Conservation (phyloP, 2,113 vertebrate species). For the Ondatra zibethicus region DNA sequence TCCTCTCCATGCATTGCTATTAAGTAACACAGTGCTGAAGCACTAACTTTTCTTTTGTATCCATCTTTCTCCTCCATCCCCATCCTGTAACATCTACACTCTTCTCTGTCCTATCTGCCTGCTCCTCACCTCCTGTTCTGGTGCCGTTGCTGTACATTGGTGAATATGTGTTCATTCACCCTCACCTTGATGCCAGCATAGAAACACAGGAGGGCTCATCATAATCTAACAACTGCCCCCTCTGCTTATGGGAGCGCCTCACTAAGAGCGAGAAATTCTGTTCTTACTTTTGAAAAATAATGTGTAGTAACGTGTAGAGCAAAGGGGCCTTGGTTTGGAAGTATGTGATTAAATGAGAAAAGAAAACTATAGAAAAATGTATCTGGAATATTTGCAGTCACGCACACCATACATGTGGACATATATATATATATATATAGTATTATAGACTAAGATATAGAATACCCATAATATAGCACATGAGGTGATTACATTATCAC, state of each 20-base stretch:
- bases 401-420: background rate
- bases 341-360: background rate
- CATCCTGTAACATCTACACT: background rate
- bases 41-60: background rate
- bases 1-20: background rate
- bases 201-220: too few relatives aligned
- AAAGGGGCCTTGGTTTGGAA: background rate
- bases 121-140: rapidly evolving
- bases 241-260: background rate
- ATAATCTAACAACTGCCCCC: background rate
- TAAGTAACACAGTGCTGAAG: background rate
- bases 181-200: background rate
- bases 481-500: background rate
- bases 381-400: background rate
- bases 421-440: too few relatives aligned
- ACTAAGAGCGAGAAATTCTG: background rate
- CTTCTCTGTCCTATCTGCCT: background rate
- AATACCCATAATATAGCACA: background rate
- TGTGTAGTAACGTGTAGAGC: background rate
- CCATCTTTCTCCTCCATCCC: background rate
- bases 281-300: conserved; percentile 46
- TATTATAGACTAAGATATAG: background rate
- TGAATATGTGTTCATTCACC: background rate
- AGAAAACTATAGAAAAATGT: conserved; percentile 19
- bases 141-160: background rate